Percentiles rank a stretch among this genome's conserved stretches.
phyloP scores from a whole-genome alignment of 2,888 invertebrate species.

The Oscheius myriophilus region DNA sequence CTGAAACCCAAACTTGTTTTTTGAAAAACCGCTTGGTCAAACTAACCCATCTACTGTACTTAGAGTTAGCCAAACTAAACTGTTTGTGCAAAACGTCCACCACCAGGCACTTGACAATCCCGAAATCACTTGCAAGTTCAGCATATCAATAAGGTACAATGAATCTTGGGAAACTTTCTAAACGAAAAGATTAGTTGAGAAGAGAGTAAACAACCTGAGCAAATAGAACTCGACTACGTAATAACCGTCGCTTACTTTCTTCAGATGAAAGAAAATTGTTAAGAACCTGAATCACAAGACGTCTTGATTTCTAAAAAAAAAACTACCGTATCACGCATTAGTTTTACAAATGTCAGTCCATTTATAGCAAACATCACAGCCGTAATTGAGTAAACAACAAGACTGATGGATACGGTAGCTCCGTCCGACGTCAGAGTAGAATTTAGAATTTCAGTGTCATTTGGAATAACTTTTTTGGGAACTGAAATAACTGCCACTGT shows the following conservation, averaged over 20 bases:
- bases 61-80: not conserved
- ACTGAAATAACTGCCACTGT: too few relatives aligned
- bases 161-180: not conserved
- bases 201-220: not conserved
- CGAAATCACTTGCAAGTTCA: not conserved
- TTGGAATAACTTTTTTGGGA: not conserved
- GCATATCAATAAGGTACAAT: not conserved
- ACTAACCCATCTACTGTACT: not conserved
- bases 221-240: not conserved
- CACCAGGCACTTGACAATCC: not conserved
- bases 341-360: not conserved
- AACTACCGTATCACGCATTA: not conserved
- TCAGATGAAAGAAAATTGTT: not conserved
- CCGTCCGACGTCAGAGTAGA: too few relatives aligned
- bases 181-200: not conserved
- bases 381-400: not conserved
- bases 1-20: not conserved
- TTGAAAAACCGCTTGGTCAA: not conserved
- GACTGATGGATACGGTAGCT: not conserved
- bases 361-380: constrained; percentile 1
- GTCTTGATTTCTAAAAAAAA: not conserved
- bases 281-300: not conserved
- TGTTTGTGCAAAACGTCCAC: not conserved
- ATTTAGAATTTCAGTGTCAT: not conserved
- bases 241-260: not conserved